A percentile compares a stretch with the other conserved stretches of the same genome.
These are phyloP conservation scores for Hypanus sabinus DNA, from an alignment of 2,113 vertebrate genomes.

Conservation along the genomic window DNA sequence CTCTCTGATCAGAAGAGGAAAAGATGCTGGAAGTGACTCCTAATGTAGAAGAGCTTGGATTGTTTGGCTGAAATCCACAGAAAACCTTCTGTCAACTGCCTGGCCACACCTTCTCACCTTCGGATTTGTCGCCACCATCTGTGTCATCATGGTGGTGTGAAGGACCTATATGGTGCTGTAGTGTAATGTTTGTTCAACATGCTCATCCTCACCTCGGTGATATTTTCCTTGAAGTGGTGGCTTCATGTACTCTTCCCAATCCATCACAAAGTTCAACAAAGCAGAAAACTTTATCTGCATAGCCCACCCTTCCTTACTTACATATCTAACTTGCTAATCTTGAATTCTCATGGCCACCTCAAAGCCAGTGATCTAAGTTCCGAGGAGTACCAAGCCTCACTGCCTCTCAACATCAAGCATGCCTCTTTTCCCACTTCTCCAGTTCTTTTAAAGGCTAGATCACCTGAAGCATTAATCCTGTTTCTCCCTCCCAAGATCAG, in stretches of 20 bases:
- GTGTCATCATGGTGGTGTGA: too few relatives aligned
- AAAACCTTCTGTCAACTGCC: background rate
- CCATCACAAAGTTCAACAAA: background rate
- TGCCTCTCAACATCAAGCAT: too few relatives aligned
- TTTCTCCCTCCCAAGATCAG: too few relatives aligned
- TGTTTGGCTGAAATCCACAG: background rate
- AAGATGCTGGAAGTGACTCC: background rate
- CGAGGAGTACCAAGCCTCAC: background rate
- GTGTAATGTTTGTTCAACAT: too few relatives aligned
- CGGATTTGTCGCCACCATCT: background rate
- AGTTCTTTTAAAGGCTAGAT: too few relatives aligned
- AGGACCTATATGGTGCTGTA: too few relatives aligned
- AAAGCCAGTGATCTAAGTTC: background rate
- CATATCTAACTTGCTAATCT: background rate
- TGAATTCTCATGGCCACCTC: background rate
- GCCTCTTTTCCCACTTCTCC: too few relatives aligned
- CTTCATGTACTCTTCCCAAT: background rate
- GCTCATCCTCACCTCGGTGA: background rate
- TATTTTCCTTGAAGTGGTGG: background rate
- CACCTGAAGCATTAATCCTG: too few relatives aligned
- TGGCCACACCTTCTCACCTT: background rate
- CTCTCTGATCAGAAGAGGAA: too few relatives aligned
- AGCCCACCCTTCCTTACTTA: background rate
- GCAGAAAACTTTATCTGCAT: background rate
- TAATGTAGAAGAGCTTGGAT: background rate